Evolutionary conservation across 2,797 vertebrate species (phyloP).

Genomic region (Crenuchus spilurus): DNA sequence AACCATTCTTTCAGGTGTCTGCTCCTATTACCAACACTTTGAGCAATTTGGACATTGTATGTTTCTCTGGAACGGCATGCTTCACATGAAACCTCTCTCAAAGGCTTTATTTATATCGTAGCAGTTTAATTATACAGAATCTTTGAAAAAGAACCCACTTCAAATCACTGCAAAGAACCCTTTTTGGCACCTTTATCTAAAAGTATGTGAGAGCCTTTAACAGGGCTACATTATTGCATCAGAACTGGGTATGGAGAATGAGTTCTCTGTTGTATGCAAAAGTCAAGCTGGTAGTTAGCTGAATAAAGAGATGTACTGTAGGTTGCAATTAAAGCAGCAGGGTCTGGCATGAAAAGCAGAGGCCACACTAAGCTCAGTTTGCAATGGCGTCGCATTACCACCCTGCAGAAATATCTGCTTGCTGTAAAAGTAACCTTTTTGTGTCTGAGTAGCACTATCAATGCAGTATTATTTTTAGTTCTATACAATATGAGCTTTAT

Average conservation of each 20-base stretch:
- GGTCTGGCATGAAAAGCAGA: slow-evolving; percentile 9
- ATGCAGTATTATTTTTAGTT: background rate
- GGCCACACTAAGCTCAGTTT: slow-evolving; percentile 10
- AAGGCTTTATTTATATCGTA: too few relatives aligned
- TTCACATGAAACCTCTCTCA: too few relatives aligned
- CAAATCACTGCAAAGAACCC: too few relatives aligned
- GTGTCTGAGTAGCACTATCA: background rate
- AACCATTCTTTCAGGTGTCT: too few relatives aligned
- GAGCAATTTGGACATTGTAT: too few relatives aligned
- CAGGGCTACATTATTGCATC: background rate
- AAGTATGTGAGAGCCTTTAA: background rate
- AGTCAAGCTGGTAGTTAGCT: slow-evolving; percentile 10
- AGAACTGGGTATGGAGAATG: background rate
- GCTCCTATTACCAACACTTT: too few relatives aligned
- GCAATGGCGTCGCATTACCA: background rate
- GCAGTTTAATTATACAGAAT: too few relatives aligned
- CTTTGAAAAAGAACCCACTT: too few relatives aligned
- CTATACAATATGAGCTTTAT: background rate
- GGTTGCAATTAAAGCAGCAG: slow-evolving; percentile 30
- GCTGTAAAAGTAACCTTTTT: background rate
- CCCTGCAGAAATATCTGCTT: background rate
- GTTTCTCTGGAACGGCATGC: too few relatives aligned
- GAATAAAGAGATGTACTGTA: background rate
- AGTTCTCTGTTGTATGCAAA: slow-evolving; percentile 1
- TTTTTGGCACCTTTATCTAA: too few relatives aligned